These are phyloP conservation scores for Miltochrista miniata DNA, from an alignment of 2,888 invertebrate genomes.

Conservation along the genomic window DNA sequence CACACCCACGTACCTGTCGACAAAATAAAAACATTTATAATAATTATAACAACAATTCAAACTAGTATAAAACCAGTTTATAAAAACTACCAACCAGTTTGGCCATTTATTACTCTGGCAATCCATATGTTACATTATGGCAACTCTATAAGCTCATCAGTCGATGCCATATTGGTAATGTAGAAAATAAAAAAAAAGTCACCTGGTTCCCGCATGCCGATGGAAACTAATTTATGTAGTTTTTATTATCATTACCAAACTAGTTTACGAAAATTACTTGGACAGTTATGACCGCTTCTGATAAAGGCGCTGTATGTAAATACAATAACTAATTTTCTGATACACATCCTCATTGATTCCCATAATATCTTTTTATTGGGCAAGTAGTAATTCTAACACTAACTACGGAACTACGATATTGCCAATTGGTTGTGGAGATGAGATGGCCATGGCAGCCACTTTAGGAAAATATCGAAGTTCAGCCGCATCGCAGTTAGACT, in stretches of 20 bases:
- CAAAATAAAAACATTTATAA: conserved; percentile 1
- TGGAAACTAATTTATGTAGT: background rate
- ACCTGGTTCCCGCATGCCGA: background rate
- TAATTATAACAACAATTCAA: background rate
- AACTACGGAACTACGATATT: no score
- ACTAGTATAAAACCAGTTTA: background rate
- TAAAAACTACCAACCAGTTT: conserved; percentile 8
- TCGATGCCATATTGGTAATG: conserved; percentile 16
- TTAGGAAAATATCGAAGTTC: no score
- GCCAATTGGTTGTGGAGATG: no score
- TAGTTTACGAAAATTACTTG: no score
- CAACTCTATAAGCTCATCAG: background rate
- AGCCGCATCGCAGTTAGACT: no score
- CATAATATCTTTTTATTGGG: no score
- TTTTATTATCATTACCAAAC: background rate
- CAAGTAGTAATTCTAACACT: no score
- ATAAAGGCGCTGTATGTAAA: no score
- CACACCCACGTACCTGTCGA: conserved; percentile 9
- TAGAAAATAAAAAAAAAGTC: background rate
- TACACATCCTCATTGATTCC: no score
- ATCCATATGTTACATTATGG: conserved; percentile 15
- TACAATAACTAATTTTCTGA: no score
- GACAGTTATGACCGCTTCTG: no score
- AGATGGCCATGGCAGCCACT: no score
- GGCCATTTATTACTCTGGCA: conserved; percentile 7